Evolutionary conservation across 92 coral and sea anemone genomes (phyloP).

Genomic region (Epizoanthus illoricatus): DNA sequence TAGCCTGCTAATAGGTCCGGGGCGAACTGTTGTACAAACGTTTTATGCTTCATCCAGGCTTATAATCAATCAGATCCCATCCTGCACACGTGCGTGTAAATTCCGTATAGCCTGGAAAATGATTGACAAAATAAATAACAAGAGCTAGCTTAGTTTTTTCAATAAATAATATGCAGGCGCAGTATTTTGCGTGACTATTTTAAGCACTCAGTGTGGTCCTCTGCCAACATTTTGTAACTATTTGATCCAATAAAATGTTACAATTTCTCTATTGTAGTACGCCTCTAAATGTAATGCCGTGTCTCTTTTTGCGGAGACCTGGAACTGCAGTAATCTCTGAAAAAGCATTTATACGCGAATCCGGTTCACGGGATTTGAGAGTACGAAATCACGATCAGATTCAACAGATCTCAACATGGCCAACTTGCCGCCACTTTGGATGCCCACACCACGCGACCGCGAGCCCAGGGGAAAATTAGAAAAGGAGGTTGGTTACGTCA

Average conservation of each 20-base stretch:
- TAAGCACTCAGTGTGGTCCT: background rate
- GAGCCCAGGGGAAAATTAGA: no score
- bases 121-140: background rate
- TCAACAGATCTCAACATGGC: no score
- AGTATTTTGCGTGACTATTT: background rate
- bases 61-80: background rate
- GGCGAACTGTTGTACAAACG: background rate
- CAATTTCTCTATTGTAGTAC: background rate
- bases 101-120: background rate
- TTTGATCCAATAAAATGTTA: slow-evolving; percentile 18
- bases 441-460: no score
- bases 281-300: background rate
- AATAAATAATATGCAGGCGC: background rate
- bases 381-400: no score
- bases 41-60: background rate
- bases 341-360: no score
- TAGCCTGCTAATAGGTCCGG: slow-evolving; percentile 3
- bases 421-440: no score
- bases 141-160: background rate
- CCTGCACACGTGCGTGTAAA: background rate
- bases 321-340: no score
- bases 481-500: no score
- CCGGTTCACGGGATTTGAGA: no score
- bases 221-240: background rate
- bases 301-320: no score